Percentiles rank a stretch among this genome's conserved stretches.
Conservation (phyloP, 2,797 vertebrate genomes). For the Amphiprion clarkii region DNA sequence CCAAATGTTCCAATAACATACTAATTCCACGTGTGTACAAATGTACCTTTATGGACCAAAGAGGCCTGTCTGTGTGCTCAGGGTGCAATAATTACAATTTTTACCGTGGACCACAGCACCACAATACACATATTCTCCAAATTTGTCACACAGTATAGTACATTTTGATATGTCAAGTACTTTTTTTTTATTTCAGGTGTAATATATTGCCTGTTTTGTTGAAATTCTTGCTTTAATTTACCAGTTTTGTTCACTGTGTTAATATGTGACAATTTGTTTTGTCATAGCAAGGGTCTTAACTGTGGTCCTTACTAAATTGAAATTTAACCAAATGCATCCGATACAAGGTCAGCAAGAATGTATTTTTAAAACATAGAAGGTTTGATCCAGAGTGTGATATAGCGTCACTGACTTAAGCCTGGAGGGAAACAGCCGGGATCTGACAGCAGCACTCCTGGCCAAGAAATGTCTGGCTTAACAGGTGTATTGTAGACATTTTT, state of each 20-base stretch:
- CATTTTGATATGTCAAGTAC: neutral
- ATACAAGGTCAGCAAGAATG: neutral
- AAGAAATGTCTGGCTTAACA: too few relatives aligned
- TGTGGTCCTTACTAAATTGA: neutral
- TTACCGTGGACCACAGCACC: constrained; percentile 5
- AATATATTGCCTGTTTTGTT: neutral
- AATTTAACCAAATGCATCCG: neutral
- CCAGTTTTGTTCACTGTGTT: neutral
- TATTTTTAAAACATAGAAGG: neutral
- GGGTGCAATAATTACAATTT: constrained; percentile 11
- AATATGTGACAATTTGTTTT: neutral
- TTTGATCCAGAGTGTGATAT: too few relatives aligned
- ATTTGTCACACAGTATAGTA: neutral
- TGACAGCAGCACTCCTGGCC: too few relatives aligned
- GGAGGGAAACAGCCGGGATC: neutral
- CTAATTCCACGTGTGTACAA: constrained; percentile 65
- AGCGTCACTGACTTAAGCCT: neutral
- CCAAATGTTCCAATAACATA: constrained; percentile 77
- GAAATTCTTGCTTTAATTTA: neutral
- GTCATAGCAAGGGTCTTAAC: neutral
- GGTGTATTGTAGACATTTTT: too few relatives aligned
- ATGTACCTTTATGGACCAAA: constrained; percentile 47
- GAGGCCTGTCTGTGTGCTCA: constrained; percentile 32
- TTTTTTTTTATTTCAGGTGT: too few relatives aligned
- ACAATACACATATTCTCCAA: constrained; percentile 11